Evolutionary conservation across 2,113 vertebrate genomes (phyloP), one percentile per base, ranked within the genome.

Genomic region (Ophthalmotilapia sp.): DNA sequence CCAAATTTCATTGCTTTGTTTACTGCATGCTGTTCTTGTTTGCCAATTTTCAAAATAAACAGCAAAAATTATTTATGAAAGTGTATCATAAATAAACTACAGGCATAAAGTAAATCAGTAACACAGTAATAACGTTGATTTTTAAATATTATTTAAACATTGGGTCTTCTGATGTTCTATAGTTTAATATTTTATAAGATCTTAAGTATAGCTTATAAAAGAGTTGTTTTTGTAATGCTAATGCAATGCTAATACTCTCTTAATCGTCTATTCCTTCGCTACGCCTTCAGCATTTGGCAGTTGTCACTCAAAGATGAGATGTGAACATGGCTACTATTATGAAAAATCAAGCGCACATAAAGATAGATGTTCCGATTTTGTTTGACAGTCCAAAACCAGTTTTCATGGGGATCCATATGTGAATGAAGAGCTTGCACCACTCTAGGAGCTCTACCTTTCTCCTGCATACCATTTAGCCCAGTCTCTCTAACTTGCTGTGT

Each of bases 191-290:
- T 68, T 38, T 38, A 13, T 13, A 38, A 21, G 19, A 38, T 38
- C 21, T 68, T 68, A 38, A 65, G 33, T 38, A 38, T 65, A 21
- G 60, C 60, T 38, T 38, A 65, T 5, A 38, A 8, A 65, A 65
- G 6, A 65, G 19, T 38, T 38, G 33, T 38, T 65, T 65, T 21
- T 65, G 33, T 38, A 38, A 65, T 21, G 60, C 33, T 65, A 65
- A 65, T 65, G 19, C 6, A 65, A 0, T 36, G 47, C 26, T 83
- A 9, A 29, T 19, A 4, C 23, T 55, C 31, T 75, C 56, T 11
- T 31, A 49, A 31, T 75, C 2, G 6, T 29, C 68, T 47, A 19
- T 47, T 47, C 40, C 23, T 0, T 47, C 4, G 0, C 14, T 11
- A 47, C 3, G 14, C 8, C 40, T 73, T 29, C 40, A 47, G 0